phyloP scores from a whole-genome alignment of 1,140 invertebrate species.

The Drosophila malerkotliana region DNA sequence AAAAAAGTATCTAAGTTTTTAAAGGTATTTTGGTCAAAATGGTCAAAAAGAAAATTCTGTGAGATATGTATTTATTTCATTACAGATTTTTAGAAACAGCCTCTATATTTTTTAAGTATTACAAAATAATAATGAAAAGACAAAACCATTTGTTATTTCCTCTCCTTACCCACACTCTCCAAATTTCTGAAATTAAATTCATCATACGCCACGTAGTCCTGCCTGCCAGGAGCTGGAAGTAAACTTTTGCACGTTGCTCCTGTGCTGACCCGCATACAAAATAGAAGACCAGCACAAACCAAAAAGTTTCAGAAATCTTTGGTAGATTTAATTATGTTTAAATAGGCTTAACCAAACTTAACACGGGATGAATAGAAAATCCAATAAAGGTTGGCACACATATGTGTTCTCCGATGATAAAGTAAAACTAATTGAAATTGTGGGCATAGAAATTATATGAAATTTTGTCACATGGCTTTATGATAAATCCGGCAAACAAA shows the following conservation, averaged over 20 bases:
- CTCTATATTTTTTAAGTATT: conserved; percentile 3
- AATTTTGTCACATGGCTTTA: background rate
- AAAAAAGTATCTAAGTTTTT: background rate
- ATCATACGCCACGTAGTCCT: conserved; percentile 60
- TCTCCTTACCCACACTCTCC: background rate
- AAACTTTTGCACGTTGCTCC: conserved; percentile 56
- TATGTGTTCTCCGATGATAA: conserved; percentile 21
- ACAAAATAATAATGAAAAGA: conserved; percentile 26
- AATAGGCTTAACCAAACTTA: conserved; percentile 52
- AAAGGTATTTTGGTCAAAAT: background rate
- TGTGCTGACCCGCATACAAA: conserved; percentile 59
- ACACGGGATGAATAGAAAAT: conserved; percentile 6
- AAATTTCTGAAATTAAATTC: conserved; percentile 48
- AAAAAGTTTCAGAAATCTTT: conserved; percentile 61
- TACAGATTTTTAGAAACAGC: no score
- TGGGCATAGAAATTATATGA: background rate
- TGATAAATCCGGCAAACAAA: background rate
- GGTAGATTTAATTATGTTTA: conserved; percentile 65
- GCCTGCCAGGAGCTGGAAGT: conserved; percentile 13
- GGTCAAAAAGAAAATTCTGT: background rate
- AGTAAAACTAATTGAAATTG: conserved; percentile 25
- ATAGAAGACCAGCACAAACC: conserved; percentile 40
- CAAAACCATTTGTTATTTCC: conserved; percentile 3
- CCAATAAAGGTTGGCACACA: conserved; percentile 26
- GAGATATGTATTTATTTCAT: no score